phyloP scores from a whole-genome alignment of 2,888 invertebrate genomes.

The Xanthorhoe spadicearia region DNA sequence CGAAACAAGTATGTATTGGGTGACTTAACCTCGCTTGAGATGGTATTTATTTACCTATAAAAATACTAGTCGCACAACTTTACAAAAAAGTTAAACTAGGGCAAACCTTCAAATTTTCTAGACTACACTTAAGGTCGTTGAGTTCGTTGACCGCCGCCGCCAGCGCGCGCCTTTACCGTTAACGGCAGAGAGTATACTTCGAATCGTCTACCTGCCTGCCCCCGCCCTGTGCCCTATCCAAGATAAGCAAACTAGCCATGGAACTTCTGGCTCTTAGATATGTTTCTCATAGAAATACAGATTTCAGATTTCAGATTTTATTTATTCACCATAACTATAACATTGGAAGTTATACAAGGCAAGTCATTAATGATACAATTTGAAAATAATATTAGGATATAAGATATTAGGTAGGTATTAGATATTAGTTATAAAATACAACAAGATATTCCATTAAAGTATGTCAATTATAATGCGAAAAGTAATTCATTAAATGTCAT shows the following conservation, averaged over 20 bases:
- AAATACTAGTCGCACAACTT: slow-evolving; percentile 1
- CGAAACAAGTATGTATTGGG: no score
- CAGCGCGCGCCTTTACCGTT: slow-evolving; percentile 73
- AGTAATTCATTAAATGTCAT: no score
- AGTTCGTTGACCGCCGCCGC: slow-evolving; percentile 74
- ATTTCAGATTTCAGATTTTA: no score
- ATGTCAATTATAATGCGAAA: no score
- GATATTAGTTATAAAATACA: no score
- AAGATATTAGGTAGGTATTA: no score
- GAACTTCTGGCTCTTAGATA: slow-evolving; percentile 1
- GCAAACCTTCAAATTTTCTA: slow-evolving; percentile 74
- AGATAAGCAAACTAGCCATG: slow-evolving; percentile 34
- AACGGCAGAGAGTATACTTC: slow-evolving; percentile 58
- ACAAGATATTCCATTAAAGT: no score
- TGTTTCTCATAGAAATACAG: no score
- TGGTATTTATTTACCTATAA: not conserved
- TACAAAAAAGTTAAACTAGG: slow-evolving; percentile 59
- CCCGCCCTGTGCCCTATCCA: slow-evolving; percentile 52
- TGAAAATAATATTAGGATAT: no score
- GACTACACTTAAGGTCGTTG: slow-evolving; percentile 70
- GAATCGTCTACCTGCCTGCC: slow-evolving; percentile 53
- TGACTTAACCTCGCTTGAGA: not conserved
- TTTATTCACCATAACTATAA: no score
- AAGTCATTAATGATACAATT: no score
- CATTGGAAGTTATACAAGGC: no score